Evolutionary conservation across 2,113 vertebrate genomes (phyloP), one percentile per base, ranked within the genome.

Genomic region (Xyliphius kryptos): DNA sequence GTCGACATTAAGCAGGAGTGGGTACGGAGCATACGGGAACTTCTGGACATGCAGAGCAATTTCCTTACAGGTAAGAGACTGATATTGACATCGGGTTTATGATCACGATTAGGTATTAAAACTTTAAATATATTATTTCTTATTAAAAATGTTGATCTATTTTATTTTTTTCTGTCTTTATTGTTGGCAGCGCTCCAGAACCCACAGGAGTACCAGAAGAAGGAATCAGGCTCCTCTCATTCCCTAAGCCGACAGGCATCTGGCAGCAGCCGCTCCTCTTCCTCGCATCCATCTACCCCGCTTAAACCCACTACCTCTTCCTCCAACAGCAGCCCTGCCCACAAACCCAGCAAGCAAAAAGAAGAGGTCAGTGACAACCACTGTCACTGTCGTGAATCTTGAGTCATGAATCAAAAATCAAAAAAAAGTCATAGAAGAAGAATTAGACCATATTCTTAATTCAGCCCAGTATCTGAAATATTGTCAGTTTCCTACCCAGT

Each of bases 171-270:
- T 12, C 11, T 32, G 8, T n/a, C 20, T 16, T 62, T 9, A 6
- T 50, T 43, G 8, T 48, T 14, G 41, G 2, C 81, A 99, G 96
- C 94, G 4, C 89, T 99, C 0, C 93, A 97, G 85, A 98, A 95
- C 1, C 96, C 96, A 50, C 98, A 95, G 26, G 94, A 97, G 76
- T 97, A 96, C 76, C 93, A 97, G 57, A 92, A 91, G 79, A 97
- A 94, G 68, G 93, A 95, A 67, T 85, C 79, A 0, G 80, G 75
- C 80, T 77, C 79, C 77, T 69, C 1, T 0, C 81, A 79, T 76
- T 72, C 1, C 0, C 82, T 92, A 80, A 89, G 86, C 74, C 89
- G 91, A 49, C 85, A 91, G 9, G 85, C 91, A 68, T 83, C 91
- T 0, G 46, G 85, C n/a, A 65, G 70, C 44, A 91, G 84, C 60